A percentile compares a stretch with the other conserved stretches of the same genome.
These are phyloP conservation scores for Euzophera pinguis DNA, from an alignment of 2,888 invertebrate species.

Conservation along the genomic window DNA sequence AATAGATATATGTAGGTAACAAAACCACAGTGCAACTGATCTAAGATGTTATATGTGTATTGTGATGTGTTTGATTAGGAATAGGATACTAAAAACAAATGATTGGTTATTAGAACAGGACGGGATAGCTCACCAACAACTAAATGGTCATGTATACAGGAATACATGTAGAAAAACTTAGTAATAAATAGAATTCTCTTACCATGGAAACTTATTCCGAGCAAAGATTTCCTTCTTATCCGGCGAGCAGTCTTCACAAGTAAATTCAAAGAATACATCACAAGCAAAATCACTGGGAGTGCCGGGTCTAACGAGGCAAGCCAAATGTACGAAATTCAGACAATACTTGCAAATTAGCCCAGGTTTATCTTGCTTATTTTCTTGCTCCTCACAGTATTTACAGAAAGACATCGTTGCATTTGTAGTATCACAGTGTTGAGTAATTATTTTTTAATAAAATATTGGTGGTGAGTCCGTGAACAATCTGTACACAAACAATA, in stretches of 20 bases:
- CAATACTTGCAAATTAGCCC: slow-evolving; percentile 83
- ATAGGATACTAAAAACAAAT: too few relatives aligned
- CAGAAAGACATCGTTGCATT: slow-evolving; percentile 47
- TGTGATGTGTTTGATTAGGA: too few relatives aligned
- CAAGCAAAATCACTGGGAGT: slow-evolving; percentile 86
- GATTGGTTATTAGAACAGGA: too few relatives aligned
- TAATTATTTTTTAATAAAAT: too few relatives aligned
- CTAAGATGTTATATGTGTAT: too few relatives aligned
- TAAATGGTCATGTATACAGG: too few relatives aligned
- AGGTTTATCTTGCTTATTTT: slow-evolving; percentile 78
- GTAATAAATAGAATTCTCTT: slow-evolving; percentile 29
- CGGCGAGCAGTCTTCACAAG: slow-evolving; percentile 83
- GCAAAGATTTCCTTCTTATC: slow-evolving; percentile 77
- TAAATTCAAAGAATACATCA: slow-evolving; percentile 87
- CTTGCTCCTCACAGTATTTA: slow-evolving; percentile 78
- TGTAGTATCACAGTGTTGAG: background rate
- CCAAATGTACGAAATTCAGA: slow-evolving; percentile 80
- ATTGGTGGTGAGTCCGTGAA: too few relatives aligned
- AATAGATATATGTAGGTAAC: too few relatives aligned
- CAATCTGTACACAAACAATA: too few relatives aligned
- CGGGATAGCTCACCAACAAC: too few relatives aligned
- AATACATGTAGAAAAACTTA: too few relatives aligned
- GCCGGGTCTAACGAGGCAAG: slow-evolving; percentile 82
- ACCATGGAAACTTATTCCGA: slow-evolving; percentile 86
- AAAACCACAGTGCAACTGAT: too few relatives aligned